Conservation (phyloP, 2,113 vertebrate genomes). For the Rattus rattus region DNA sequence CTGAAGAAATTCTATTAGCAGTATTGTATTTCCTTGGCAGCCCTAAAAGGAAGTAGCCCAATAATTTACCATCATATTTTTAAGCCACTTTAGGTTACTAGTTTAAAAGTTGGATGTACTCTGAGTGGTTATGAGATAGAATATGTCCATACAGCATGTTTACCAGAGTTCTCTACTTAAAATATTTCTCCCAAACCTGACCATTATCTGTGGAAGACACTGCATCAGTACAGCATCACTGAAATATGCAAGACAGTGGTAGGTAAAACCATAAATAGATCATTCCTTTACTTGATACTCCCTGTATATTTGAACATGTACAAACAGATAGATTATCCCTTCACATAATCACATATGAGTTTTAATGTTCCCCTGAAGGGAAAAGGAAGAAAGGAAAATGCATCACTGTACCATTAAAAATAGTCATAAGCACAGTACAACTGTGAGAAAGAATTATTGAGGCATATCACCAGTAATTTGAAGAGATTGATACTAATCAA, state of each 20-base stretch:
- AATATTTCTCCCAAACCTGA: neutral
- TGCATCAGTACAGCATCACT: neutral
- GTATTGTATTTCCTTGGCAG: slow-evolving; percentile 67
- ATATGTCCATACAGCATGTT: neutral
- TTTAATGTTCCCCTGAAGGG: neutral
- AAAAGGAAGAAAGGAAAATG: neutral
- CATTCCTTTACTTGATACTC: neutral
- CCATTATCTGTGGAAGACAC: neutral
- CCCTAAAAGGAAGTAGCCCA: slow-evolving; percentile 40
- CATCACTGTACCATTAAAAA: slow-evolving; percentile 35
- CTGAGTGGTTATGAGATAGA: neutral
- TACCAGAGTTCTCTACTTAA: neutral
- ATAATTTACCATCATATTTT: slow-evolving; percentile 68
- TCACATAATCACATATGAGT: neutral
- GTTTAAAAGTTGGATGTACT: slow-evolving; percentile 33
- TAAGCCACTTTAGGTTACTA: slow-evolving; percentile 34
- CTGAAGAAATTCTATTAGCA: slow-evolving; percentile 69
- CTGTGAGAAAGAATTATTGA: slow-evolving; percentile 42
- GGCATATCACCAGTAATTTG: slow-evolving; percentile 21
- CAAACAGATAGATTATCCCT: slow-evolving; percentile 12
- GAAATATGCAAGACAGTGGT: neutral
- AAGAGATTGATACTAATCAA: slow-evolving; percentile 35
- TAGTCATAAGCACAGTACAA: neutral
- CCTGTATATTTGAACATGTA: slow-evolving; percentile 37
- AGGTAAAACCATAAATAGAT: neutral